Evolutionary conservation across 2,113 vertebrate species (phyloP).

Genomic region (Corvus moneduloides): DNA sequence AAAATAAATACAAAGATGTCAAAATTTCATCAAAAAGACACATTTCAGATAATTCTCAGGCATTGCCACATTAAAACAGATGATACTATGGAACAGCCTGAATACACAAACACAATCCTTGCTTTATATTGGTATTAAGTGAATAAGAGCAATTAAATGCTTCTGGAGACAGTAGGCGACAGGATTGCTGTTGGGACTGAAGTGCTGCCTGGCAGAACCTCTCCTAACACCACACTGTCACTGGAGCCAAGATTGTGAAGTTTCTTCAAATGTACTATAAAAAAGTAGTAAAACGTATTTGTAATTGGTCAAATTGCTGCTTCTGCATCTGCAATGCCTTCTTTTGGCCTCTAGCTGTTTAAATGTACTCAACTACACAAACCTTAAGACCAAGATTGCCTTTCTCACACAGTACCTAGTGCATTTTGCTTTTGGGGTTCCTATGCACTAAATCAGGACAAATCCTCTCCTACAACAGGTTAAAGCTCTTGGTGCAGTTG

Average conservation of each 20-base stretch:
- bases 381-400: neutral
- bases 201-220: neutral
- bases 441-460: neutral
- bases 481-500: neutral
- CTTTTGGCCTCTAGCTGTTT: neutral
- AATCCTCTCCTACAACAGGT: neutral
- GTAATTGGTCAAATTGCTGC: neutral
- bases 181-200: neutral
- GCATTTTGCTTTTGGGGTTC: neutral
- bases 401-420: neutral
- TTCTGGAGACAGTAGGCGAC: neutral
- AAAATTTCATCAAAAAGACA: neutral
- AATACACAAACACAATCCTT: neutral
- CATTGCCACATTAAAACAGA: neutral
- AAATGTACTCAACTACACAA: neutral
- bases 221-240: neutral
- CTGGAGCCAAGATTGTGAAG: neutral
- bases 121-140: neutral
- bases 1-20: neutral
- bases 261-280: neutral
- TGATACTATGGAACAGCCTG: neutral
- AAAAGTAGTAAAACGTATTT: accelerated
- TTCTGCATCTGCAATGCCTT: neutral
- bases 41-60: neutral
- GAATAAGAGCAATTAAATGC: neutral